phyloP scores from a whole-genome alignment of 2,888 invertebrate species.

The Meliscaeva auricollis region DNA sequence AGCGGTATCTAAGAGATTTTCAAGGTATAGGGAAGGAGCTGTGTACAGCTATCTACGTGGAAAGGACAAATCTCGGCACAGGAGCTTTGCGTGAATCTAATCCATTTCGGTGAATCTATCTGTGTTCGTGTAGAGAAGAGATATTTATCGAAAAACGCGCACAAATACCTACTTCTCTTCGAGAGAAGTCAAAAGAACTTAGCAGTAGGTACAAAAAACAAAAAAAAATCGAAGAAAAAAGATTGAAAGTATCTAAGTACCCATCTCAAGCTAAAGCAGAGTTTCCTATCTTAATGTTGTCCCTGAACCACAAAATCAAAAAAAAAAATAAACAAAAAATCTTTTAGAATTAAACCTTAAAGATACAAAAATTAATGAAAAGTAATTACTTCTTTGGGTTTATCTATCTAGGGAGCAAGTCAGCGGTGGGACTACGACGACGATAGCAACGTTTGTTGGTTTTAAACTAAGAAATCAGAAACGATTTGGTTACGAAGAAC shows the following conservation, averaged over 20 bases:
- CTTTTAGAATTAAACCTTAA: conserved; percentile 23
- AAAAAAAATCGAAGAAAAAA: neutral
- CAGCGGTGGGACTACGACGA: neutral
- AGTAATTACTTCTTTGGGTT: conserved; percentile 58
- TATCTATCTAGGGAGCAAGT: neutral
- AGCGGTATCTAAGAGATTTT: conserved; percentile 2
- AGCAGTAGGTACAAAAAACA: neutral
- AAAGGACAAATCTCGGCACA: conserved; percentile 62
- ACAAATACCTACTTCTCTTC: conserved; percentile 38
- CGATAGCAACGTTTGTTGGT: too few species aligned
- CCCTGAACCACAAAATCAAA: conserved; percentile 10
- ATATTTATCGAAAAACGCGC: conserved; percentile 71
- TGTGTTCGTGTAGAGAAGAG: conserved; percentile 62
- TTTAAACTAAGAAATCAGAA: conserved; percentile 41
- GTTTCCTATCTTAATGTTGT: conserved; percentile 28
- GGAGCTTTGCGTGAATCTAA: conserved; percentile 71
- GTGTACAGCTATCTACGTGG: neutral
- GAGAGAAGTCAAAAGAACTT: conserved; percentile 30
- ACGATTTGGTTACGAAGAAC: conserved; percentile 20
- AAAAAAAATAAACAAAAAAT: conserved; percentile 8
- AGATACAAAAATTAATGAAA: conserved; percentile 71
- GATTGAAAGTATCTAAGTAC: conserved; percentile 24
- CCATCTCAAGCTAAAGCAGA: conserved; percentile 4
- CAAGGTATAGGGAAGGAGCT: neutral
- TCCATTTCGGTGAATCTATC: conserved; percentile 67